Conservation (phyloP, 2,113 vertebrate species). For the Oryctolagus cuniculus region DNA sequence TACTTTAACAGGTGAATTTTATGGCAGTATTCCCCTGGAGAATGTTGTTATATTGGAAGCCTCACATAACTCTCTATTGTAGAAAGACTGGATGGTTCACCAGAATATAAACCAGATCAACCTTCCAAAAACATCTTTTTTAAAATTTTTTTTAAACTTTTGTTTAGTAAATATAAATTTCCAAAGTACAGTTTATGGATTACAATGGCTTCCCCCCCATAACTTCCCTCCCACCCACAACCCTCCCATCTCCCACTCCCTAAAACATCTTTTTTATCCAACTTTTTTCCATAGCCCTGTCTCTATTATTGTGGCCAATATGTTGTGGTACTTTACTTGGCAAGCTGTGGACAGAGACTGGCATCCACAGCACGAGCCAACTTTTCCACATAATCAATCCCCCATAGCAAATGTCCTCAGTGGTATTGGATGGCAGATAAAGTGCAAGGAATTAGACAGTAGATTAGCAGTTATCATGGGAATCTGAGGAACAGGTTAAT, state of each 20-base stretch:
- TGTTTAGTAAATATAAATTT: too few species aligned
- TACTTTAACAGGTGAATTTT: neutral
- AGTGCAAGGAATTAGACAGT: neutral
- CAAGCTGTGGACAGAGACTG: neutral
- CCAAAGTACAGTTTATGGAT: too few species aligned
- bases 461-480: too few species aligned
- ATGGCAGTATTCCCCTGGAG: too few species aligned
- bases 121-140: neutral
- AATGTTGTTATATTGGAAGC: neutral
- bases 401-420: neutral
- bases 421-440: neutral
- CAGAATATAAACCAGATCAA: neutral
- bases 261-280: too few species aligned
- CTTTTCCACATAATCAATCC: neutral
- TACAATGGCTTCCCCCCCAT: too few species aligned
- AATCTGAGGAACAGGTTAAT: neutral
- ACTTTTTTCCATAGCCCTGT: neutral
- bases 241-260: too few species aligned
- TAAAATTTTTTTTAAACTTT: too few species aligned
- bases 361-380: neutral
- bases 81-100: neutral
- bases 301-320: neutral
- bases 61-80: neutral
- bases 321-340: too few species aligned
- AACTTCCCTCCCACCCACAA: too few species aligned